Base-by-base conservation (phyloP, 2,888 invertebrate species). In the Drosophila phalerata region DNA sequence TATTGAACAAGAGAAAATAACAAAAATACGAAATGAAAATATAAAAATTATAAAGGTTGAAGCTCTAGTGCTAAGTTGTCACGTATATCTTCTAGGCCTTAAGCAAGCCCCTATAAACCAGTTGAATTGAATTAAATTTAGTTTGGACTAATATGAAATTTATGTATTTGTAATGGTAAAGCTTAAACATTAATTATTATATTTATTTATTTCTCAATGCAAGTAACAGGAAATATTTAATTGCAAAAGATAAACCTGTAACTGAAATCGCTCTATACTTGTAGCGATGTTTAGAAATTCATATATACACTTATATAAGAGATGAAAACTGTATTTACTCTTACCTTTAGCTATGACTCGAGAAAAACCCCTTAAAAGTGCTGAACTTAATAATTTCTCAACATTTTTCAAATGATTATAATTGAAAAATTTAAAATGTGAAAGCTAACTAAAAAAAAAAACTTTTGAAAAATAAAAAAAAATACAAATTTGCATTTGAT, bases 301-400 rank as follows among this genome's bases (percentile, higher is more conserved):
- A 61, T 77, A 76, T 76, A 77, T 67, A 67, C 30, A 43, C 75
- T 80, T 72, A 86, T 65, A 79, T 73, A 49, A 62, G 57, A 81
- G 66, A 69, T 85, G 71, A 69, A 78, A 81, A 84, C 73, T 76
- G 76, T 87, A 84, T 82, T 85, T 84, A 85, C 70, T 82, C 83
- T 87, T 56, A 65, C 47, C 40, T 32, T 77, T 75, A 81, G 64
- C 84, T 69, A 69, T 64, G 43, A 73, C 37, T 48, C 45, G 43
- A 69, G 55, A 65, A 58, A 71, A 73, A 47, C 17, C 48, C 37
- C 52, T 67, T 73, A 56, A 40, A 77, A 73, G 68, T 77, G 80
- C 79, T 76, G 85, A 83, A 61, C n/a, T 65, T 22, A 22, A 22
- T 69, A 65, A 63, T 57, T 56, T 82, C 62, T 82, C 69, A 83